Base-by-base conservation (phyloP, 2,113 vertebrate genomes). In the Theristicus caerulescens region DNA sequence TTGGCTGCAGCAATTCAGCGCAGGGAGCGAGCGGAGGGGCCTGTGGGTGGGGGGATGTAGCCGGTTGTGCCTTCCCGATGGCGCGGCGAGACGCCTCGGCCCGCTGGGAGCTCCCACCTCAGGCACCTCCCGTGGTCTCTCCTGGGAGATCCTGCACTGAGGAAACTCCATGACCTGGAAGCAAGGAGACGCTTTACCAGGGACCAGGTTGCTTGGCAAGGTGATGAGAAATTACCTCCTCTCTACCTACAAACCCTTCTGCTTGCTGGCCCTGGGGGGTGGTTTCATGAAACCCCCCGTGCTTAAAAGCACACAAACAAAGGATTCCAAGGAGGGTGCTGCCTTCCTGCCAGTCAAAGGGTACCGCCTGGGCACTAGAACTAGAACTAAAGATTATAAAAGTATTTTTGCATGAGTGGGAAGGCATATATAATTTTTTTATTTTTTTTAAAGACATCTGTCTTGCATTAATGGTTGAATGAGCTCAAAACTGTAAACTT, bases 181-280 rank as follows among this genome's bases (percentile, higher is more conserved):
- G 4, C 51, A 52, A 26, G 36, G 40, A 44, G 58, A 70, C 14
- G 24, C 7, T 13, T 34, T 38, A 25, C 24, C 40, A 25, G 2
- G 3, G 10, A 70, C 32, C 32, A 31, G 24, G 9, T 0, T n/a
- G 34, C 40, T 25, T 42, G 29, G 24, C 10, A 1, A 67, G 5
- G 52, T 16, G 36, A 34, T 11, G 27, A 47, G n/a, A 29, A 65
- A 36, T 16, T 0, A 3, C 22, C 15, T 72, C 15, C 20, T 61
- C 42, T 44, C 42, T 17, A 12, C 14, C 11, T 24, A 12, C 6
- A 38, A 58, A 36, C 18, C 11, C 2, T 90, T 62, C n/a, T 55
- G 32, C 13, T 58, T 62, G n/a, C 13, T 27, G 11, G 51, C 8
- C 12, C 19, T 0, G 2, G 20, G 5, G 7, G 24, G 9, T 27